Conservation (phyloP, 1,140 invertebrate genomes). For the Hormaphis cornu region DNA sequence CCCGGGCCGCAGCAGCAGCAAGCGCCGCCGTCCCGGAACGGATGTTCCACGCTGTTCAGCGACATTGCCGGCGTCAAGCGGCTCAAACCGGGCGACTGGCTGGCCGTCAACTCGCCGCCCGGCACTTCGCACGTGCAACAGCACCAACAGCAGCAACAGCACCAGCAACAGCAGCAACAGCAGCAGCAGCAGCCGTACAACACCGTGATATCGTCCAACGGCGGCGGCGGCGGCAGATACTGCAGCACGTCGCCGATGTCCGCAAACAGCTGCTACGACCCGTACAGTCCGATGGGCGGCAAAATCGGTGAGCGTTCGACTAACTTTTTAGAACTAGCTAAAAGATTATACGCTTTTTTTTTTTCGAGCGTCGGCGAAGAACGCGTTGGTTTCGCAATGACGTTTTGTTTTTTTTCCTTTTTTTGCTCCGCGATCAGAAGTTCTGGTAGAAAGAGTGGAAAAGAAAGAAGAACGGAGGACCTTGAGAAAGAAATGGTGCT, state of each 20-base stretch:
- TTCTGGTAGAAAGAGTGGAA: too few species aligned
- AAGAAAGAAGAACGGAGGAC: too few species aligned
- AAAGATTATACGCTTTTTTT: too few species aligned
- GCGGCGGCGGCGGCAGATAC: constrained; percentile 41
- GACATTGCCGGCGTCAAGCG: constrained; percentile 41
- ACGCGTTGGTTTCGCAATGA: too few species aligned
- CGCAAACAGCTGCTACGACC: constrained; percentile 71
- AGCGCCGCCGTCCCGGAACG: constrained; percentile 9
- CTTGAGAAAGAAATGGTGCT: too few species aligned
- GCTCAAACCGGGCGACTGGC: constrained; percentile 51
- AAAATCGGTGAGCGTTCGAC: constrained; percentile 61
- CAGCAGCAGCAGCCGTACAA: constrained; percentile 47
- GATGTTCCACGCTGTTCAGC: constrained; percentile 8
- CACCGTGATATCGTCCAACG: constrained; percentile 49
- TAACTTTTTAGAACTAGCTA: too few species aligned
- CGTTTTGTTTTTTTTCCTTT: too few species aligned
- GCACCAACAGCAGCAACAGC: constrained; percentile 31
- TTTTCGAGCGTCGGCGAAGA: too few species aligned
- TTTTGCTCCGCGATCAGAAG: too few species aligned
- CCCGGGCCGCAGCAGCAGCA: constrained; percentile 29
- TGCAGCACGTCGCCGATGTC: constrained; percentile 64
- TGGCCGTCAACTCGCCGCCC: constrained; percentile 43
- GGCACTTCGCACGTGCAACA: constrained; percentile 51
- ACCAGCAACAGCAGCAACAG: constrained; percentile 60
- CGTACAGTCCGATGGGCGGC: constrained; percentile 68